Evolutionary conservation across 2,113 vertebrate species (phyloP).

Genomic region (Empidonax traillii): DNA sequence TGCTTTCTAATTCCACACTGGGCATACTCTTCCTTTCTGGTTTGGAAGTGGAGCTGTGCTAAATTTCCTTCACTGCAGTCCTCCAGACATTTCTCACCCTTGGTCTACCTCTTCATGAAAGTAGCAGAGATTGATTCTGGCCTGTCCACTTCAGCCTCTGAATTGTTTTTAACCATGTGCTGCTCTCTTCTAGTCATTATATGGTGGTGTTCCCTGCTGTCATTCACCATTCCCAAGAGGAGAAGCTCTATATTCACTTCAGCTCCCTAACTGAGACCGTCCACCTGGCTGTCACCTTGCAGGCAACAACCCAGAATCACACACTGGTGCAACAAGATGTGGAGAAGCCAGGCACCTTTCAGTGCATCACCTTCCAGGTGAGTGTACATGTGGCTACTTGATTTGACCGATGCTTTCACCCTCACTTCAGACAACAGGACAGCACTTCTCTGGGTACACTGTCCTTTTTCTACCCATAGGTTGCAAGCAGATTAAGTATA

Average conservation of each 20-base stretch:
- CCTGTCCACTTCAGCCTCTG: background rate
- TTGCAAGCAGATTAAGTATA: background rate
- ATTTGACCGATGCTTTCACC: background rate
- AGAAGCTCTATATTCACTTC: constrained; percentile 46
- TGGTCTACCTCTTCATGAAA: background rate
- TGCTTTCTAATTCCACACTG: background rate
- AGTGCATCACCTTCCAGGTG: constrained; percentile 41
- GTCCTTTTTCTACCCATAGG: background rate
- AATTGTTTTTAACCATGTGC: background rate
- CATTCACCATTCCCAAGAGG: background rate
- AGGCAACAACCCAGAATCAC: constrained; percentile 1
- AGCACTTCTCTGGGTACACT: background rate
- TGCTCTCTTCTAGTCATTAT: constrained; percentile 25
- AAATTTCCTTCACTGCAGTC: background rate
- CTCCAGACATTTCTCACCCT: background rate
- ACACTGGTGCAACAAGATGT: constrained; percentile 38
- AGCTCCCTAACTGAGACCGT: background rate
- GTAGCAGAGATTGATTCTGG: constrained; percentile 15
- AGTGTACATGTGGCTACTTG: background rate
- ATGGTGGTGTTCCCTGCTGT: constrained; percentile 46
- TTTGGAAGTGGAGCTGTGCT: background rate
- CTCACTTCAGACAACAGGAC: background rate
- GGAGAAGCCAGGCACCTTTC: constrained; percentile 22
- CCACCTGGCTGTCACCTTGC: constrained; percentile 24
- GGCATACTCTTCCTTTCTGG: background rate